phyloP scores from a whole-genome alignment of 2,888 invertebrate genomes.

The Cephus sareptanus region DNA sequence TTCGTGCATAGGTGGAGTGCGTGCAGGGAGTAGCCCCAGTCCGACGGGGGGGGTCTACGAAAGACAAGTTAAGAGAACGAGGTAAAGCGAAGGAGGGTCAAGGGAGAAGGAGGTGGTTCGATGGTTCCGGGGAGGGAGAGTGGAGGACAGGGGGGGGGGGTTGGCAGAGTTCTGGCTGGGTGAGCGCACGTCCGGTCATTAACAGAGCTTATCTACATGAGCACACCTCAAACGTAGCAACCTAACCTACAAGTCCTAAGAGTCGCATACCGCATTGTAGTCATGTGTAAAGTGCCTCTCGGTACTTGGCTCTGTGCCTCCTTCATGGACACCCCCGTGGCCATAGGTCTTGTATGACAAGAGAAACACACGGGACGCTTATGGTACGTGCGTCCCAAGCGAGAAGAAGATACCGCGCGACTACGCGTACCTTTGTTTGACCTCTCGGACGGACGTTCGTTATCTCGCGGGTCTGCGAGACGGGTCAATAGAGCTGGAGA shows the following conservation, averaged over 20 bases:
- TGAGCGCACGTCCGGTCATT: constrained; percentile 67
- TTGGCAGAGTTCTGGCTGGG: constrained; percentile 66
- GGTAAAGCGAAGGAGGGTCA: background rate
- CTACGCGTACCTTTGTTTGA: constrained; percentile 26
- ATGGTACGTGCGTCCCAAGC: background rate
- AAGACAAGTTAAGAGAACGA: background rate
- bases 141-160: constrained; percentile 39
- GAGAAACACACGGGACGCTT: background rate
- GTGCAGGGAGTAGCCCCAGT: no score
- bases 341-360: background rate
- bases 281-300: constrained; percentile 27
- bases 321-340: background rate
- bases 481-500: background rate
- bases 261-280: constrained; percentile 24
- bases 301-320: background rate
- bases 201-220: constrained; percentile 67
- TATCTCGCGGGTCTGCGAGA: background rate
- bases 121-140: constrained; percentile 15
- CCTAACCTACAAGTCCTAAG: constrained; percentile 41
- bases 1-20: background rate
- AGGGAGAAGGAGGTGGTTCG: constrained; percentile 27
- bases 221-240: constrained; percentile 65
- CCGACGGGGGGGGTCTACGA: background rate
- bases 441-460: background rate
- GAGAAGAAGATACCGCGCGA: background rate